phyloP scores from a whole-genome alignment of 2,888 invertebrate species.

The Vannuccia rotundouncinata region DNA sequence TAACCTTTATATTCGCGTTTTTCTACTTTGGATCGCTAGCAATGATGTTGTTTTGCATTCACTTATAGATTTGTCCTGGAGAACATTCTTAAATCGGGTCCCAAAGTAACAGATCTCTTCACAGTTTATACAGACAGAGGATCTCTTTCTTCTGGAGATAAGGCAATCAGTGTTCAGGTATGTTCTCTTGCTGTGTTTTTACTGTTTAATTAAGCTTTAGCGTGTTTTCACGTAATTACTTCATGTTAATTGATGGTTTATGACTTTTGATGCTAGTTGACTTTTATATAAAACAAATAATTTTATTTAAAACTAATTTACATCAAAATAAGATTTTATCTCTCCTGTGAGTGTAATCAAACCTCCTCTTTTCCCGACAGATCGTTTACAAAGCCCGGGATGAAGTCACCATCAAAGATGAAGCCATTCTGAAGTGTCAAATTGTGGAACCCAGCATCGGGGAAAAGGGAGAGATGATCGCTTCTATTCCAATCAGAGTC shows the following conservation, averaged over 20 bases:
- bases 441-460: conserved; percentile 54
- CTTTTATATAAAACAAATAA: no score
- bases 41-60: neutral
- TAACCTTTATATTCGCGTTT: neutral
- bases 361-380: no score
- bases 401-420: conserved; percentile 52
- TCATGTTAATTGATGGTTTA: no score
- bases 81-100: neutral
- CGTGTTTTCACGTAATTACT: no score
- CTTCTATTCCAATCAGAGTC: conserved; percentile 56
- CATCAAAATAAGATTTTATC: no score
- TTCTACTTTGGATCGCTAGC: neutral
- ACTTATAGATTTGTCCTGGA: conserved; percentile 28
- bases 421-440: conserved; percentile 53
- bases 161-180: conserved; percentile 31
- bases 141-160: conserved; percentile 28
- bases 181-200: no score
- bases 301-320: no score
- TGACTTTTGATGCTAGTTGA: no score
- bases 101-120: conserved; percentile 27
- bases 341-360: no score
- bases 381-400: conserved; percentile 51
- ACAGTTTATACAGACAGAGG: conserved; percentile 1
- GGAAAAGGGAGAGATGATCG: conserved; percentile 53
- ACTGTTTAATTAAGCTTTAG: no score